Base-by-base conservation (phyloP, 92 coral and sea anemone species). In the Anthopleura xanthogrammica region DNA sequence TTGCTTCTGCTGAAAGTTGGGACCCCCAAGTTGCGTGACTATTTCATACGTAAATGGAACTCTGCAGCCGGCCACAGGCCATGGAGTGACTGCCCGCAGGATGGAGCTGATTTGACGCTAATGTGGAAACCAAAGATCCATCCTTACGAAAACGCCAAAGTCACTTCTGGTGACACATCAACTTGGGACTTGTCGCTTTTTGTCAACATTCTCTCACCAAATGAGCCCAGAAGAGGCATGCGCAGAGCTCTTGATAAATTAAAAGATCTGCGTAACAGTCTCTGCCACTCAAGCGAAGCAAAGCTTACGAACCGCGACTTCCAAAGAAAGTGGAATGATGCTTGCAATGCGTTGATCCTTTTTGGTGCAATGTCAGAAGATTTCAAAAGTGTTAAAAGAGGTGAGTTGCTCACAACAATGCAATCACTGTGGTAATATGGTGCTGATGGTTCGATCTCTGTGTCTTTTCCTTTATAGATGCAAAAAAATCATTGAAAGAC, bases 291-390 rank as follows among this genome's bases (percentile, higher is more conserved):
- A 17, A 20, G 12, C 24, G 20, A 41, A 17, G 76, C 75, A 43
- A 80, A 64, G 60, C 65, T 80, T 23, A 29, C 23, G 29, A 64
- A 40, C 2, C 12, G 12, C 17, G 83, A 80, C 41, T 80, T 60
- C 60, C 12, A 65, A 41, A 65, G 41, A 7, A 50, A 39, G 75
- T 62, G 76, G 76, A 65, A 72, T 65, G 76, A n/a, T 62, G 83
- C 76, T 5, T 62, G 83, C 72, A 80, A 64, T 65, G 75, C 83
- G 14, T 80, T 80, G 29, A 41, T 19, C 5, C 2, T 40, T 19
- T 12, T 80, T 62, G 83, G 83, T 17, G 83, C 83, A 12, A 80
- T 2, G 20, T 24, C 48, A 80, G 20, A 65, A 36, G 83, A 80
- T n/a, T 80, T 80, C 20, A 64, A 65, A 60, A 64, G 40, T 10